Conservation (phyloP, 2,113 vertebrate genomes). For the Aegithalos caudatus region DNA sequence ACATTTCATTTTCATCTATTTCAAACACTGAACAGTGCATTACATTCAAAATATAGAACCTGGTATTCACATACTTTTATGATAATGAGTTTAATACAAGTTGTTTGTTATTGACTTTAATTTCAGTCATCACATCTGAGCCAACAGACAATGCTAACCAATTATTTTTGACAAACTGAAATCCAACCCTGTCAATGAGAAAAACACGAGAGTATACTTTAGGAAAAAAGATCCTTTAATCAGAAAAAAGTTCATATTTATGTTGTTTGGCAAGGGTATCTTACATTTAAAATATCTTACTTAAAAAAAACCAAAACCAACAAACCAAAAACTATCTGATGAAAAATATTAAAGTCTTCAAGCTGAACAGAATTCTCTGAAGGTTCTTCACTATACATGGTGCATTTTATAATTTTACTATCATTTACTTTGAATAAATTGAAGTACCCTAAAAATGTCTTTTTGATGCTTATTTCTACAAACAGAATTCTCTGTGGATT, state of each 20-base stretch:
- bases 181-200: neutral
- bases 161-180: neutral
- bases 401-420: neutral
- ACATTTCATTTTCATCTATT: neutral
- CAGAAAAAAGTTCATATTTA: neutral
- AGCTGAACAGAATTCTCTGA: neutral
- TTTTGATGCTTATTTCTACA: neutral
- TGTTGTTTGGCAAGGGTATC: neutral
- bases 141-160: neutral
- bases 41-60: neutral
- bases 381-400: neutral
- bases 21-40: neutral
- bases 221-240: neutral
- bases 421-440: neutral
- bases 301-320: neutral
- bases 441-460: neutral
- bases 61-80: neutral
- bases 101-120: neutral
- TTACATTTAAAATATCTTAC: neutral
- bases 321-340: neutral
- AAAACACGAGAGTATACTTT: neutral
- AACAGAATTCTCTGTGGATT: neutral
- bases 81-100: neutral
- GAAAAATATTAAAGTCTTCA: neutral
- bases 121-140: neutral